Percentiles rank a stretch among this genome's conserved stretches.
Evolutionary conservation across 2,888 invertebrate genomes (phyloP).

Genomic region (Muschampia plurimacula): DNA sequence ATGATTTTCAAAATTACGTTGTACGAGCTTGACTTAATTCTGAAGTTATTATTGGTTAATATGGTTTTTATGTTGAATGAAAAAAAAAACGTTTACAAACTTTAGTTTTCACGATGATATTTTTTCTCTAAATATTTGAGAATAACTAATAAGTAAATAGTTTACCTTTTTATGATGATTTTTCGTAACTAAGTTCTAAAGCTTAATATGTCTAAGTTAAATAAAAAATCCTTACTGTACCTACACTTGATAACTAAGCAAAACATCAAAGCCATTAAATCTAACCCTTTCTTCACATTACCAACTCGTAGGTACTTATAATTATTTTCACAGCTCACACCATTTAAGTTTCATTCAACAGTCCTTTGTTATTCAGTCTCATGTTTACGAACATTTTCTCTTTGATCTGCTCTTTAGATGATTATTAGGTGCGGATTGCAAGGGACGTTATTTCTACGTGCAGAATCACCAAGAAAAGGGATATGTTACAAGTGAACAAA

Average conservation of each 20-base stretch:
- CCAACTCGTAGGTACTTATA: constrained; percentile 14
- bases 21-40: background rate
- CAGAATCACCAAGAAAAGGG: constrained; percentile 51
- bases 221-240: no score
- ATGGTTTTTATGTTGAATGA: background rate
- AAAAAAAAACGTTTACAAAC: no score
- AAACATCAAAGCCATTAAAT: constrained; percentile 9
- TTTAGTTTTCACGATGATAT: no score
- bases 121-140: no score
- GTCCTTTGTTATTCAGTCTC: constrained; percentile 53
- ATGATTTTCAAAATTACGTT: constrained; percentile 6
- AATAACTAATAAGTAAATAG: no score
- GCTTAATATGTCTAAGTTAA: no score
- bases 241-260: background rate
- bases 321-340: constrained; percentile 29
- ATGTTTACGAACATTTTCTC: constrained; percentile 63
- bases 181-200: no score
- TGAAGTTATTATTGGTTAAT: background rate
- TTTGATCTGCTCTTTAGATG: constrained; percentile 73
- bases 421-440: constrained; percentile 60
- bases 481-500: constrained; percentile 17
- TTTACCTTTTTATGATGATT: no score
- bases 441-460: constrained; percentile 49
- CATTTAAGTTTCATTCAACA: constrained; percentile 43
- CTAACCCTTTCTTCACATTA: constrained; percentile 23